Percentiles rank a stretch among this genome's conserved stretches.
Evolutionary conservation across 2,888 invertebrate genomes (phyloP).

Genomic region (Pseudococcus viburni): DNA sequence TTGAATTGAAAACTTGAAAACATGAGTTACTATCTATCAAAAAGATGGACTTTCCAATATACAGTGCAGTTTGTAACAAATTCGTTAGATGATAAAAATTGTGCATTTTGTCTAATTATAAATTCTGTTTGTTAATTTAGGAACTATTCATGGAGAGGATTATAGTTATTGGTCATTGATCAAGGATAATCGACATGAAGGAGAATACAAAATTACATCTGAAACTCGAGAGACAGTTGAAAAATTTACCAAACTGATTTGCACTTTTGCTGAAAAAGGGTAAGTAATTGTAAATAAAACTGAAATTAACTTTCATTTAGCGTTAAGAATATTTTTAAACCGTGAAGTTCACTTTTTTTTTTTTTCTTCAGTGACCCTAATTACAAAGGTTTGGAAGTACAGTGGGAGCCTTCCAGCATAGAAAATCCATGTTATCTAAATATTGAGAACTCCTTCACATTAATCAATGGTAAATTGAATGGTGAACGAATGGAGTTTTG

Average conservation of each 20-base stretch:
- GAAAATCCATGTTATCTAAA: constrained; percentile 25
- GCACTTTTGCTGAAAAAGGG: constrained; percentile 37
- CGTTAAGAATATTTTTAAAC: too few relatives aligned
- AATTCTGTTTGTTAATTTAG: too few relatives aligned
- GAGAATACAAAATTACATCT: background rate
- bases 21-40: too few relatives aligned
- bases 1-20: too few relatives aligned
- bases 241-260: background rate
- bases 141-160: background rate
- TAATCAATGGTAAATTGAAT: constrained; percentile 25
- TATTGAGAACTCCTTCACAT: background rate
- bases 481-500: constrained; percentile 22
- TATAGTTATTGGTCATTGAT: background rate
- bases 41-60: too few relatives aligned
- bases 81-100: background rate
- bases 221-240: background rate
- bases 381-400: background rate
- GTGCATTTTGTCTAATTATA: too few relatives aligned
- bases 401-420: background rate
- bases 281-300: background rate
- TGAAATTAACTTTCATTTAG: background rate
- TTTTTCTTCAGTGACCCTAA: background rate
- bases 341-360: background rate
- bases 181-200: background rate
- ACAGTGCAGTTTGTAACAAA: too few relatives aligned